Evolutionary conservation across 1,140 invertebrate species (phyloP).

Genomic region (Eurosta solidaginis): DNA sequence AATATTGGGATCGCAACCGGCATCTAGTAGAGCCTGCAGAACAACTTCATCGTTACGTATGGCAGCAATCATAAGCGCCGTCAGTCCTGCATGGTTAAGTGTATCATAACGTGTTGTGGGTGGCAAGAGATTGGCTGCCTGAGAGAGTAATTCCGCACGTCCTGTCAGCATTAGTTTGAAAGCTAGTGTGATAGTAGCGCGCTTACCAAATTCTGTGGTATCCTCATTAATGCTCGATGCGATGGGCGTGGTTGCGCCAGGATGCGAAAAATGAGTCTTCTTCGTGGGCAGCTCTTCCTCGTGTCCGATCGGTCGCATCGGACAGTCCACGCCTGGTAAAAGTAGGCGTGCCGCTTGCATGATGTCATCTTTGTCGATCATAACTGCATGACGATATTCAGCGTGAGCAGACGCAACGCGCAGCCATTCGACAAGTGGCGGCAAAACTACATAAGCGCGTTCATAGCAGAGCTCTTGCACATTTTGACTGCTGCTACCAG

Average conservation of each 20-base stretch:
- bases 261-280: slow-evolving; percentile 44
- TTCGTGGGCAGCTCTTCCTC: slow-evolving; percentile 62
- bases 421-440: slow-evolving; percentile 86
- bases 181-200: slow-evolving; percentile 75
- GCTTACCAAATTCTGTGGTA: slow-evolving; percentile 59
- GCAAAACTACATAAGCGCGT: slow-evolving; percentile 82
- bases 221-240: slow-evolving; percentile 43
- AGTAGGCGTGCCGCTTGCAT: slow-evolving; percentile 84
- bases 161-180: slow-evolving; percentile 80
- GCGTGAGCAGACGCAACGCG: slow-evolving; percentile 80
- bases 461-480: slow-evolving; percentile 84
- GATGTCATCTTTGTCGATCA: slow-evolving; percentile 85
- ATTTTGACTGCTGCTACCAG: slow-evolving; percentile 49
- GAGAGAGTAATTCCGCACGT: slow-evolving; percentile 75
- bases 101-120: slow-evolving; percentile 73
- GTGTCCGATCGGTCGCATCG: slow-evolving; percentile 71
- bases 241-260: neutral
- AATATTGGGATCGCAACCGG: slow-evolving; percentile 76
- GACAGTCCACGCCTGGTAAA: slow-evolving; percentile 86
- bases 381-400: slow-evolving; percentile 76
- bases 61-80: slow-evolving; percentile 80
- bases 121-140: slow-evolving; percentile 77
- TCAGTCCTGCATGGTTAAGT: slow-evolving; percentile 77
- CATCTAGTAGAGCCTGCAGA: slow-evolving; percentile 73
- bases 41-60: slow-evolving; percentile 79